Conservation (phyloP, 2,113 vertebrate species). For the Opisthocomus hoazin region DNA sequence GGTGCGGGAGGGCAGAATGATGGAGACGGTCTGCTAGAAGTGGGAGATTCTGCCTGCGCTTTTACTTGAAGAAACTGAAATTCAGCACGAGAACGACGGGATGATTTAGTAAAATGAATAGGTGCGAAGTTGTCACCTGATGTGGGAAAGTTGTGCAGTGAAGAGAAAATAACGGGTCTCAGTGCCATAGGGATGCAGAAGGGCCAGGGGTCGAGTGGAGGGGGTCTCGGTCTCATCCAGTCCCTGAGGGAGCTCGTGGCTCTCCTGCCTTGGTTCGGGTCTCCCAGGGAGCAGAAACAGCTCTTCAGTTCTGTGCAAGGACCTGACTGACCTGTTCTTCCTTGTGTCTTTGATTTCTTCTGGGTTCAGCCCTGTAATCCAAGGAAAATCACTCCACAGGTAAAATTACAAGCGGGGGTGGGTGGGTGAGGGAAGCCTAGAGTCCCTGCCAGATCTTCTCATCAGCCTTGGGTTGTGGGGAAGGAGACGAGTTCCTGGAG, state of each 20-base stretch:
- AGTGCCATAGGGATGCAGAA: neutral
- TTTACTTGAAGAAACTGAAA: neutral
- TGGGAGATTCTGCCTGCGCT: fast-evolving
- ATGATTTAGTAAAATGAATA: neutral
- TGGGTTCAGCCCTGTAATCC: neutral
- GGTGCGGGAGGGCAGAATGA: fast-evolving
- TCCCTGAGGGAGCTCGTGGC: fast-evolving
- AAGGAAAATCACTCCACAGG: neutral
- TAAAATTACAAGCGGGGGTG: fast-evolving
- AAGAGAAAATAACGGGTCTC: fast-evolving
- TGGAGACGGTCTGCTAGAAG: fast-evolving
- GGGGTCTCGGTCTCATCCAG: neutral
- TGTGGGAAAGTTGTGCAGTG: neutral
- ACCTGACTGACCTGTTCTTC: neutral
- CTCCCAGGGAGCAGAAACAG: neutral
- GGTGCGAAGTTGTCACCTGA: neutral
- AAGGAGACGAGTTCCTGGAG: neutral
- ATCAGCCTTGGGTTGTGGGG: neutral
- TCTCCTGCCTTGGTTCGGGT: neutral
- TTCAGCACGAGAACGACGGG: neutral
- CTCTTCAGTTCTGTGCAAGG: neutral
- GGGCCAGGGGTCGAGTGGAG: neutral
- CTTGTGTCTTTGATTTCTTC: neutral
- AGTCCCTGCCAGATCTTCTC: neutral
- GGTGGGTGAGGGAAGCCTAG: neutral